phyloP scores from a whole-genome alignment of 2,888 invertebrate genomes.

The Macrophya alboannulata region DNA sequence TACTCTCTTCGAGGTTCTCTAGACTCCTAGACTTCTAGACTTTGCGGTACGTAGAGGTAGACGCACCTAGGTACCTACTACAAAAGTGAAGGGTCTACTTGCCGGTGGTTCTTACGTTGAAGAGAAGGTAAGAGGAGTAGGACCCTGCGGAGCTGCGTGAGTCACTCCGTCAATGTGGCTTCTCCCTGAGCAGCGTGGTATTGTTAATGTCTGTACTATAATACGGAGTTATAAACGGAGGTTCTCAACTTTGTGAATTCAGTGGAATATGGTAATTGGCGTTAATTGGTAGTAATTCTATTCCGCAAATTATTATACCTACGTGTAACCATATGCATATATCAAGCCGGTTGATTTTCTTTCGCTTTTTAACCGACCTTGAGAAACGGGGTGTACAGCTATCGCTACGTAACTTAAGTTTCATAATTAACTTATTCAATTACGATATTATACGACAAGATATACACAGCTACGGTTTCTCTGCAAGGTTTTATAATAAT shows the following conservation, averaged over 20 bases:
- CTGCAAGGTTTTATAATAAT: constrained; percentile 8
- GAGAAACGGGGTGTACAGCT: constrained; percentile 3
- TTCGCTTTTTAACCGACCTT: background rate
- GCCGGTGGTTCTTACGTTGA: background rate
- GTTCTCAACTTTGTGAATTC: constrained; percentile 44
- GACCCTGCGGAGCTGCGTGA: constrained; percentile 25
- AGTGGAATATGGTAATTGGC: background rate
- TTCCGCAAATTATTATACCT: background rate
- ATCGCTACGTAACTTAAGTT: constrained; percentile 15
- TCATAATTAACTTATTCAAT: constrained; percentile 40
- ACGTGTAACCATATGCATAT: too few relatives aligned
- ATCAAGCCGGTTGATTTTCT: background rate
- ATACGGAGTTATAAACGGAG: background rate
- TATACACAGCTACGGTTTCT: constrained; percentile 21
- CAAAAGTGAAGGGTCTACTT: constrained; percentile 45
- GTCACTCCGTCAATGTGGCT: constrained; percentile 48
- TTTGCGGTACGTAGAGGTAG: constrained; percentile 5
- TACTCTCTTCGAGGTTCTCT: background rate
- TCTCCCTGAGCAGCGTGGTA: background rate
- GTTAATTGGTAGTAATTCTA: constrained; percentile 15
- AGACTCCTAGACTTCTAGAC: constrained; percentile 30
- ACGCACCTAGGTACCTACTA: background rate
- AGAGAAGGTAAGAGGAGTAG: constrained; percentile 18
- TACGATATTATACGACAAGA: constrained; percentile 9
- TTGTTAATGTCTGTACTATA: background rate